Evolutionary conservation across 2,888 invertebrate species (phyloP).

Genomic region (Tiphia femorata): DNA sequence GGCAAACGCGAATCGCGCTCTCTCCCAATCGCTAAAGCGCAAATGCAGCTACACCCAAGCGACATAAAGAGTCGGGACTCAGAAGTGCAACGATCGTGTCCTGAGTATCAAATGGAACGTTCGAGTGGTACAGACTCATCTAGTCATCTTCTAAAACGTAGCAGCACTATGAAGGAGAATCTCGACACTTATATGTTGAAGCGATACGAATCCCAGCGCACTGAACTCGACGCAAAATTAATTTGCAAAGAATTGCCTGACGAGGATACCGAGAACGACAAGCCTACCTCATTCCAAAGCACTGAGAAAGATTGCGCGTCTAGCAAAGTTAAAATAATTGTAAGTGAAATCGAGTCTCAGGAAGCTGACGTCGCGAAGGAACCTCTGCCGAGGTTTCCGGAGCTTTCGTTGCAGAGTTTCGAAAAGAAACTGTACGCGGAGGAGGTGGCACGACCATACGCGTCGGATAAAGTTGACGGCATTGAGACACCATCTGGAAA

Average conservation of each 20-base stretch:
- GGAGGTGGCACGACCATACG: slow-evolving; percentile 33
- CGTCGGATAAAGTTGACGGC: slow-evolving; percentile 25
- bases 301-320: slow-evolving; percentile 29
- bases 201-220: slow-evolving; percentile 27
- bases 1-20: slow-evolving; percentile 14
- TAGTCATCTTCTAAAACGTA: slow-evolving; percentile 47
- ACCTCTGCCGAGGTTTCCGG: no score
- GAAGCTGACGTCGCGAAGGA: slow-evolving; percentile 31
- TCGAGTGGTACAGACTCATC: slow-evolving; percentile 19
- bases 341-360: slow-evolving; percentile 47
- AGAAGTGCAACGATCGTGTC: slow-evolving; percentile 9
- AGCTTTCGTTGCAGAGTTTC: slow-evolving; percentile 31
- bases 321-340: slow-evolving; percentile 58
- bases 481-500: slow-evolving; percentile 2
- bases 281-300: slow-evolving; percentile 22
- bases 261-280: slow-evolving; percentile 22
- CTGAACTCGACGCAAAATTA: slow-evolving; percentile 24
- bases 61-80: slow-evolving; percentile 5
- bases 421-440: slow-evolving; percentile 44
- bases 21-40: slow-evolving; percentile 18
- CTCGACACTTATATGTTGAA: slow-evolving; percentile 47
- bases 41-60: background rate
- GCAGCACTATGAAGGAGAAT: slow-evolving; percentile 50
- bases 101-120: slow-evolving; percentile 15
- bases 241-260: slow-evolving; percentile 17